Conservation (phyloP, 2,797 vertebrate genomes). For the Rhabdomys pumilio region DNA sequence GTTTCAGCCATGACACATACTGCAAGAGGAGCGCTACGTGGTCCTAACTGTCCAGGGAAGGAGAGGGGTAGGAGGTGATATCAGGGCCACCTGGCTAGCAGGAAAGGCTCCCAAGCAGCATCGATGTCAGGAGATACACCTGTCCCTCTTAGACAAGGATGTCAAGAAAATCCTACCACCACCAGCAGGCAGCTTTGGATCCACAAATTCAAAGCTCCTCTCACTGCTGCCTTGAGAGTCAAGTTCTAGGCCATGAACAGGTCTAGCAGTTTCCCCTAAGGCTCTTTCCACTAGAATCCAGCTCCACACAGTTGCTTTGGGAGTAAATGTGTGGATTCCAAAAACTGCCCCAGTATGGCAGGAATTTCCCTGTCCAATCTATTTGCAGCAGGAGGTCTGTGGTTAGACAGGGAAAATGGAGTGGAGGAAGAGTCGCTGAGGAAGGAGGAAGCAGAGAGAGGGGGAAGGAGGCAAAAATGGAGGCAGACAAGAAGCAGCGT, state of each 20-base stretch:
- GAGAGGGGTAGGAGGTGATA: neutral
- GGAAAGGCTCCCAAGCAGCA: neutral
- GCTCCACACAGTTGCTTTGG: no score
- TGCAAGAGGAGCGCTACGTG: neutral
- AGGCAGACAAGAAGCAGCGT: no score
- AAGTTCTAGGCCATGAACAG: neutral
- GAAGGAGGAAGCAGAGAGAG: no score
- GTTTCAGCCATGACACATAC: neutral
- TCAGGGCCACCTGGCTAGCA: neutral
- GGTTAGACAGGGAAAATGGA: no score
- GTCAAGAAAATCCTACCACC: neutral
- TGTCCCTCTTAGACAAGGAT: neutral
- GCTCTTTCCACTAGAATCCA: no score
- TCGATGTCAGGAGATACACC: neutral
- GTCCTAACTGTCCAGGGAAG: neutral
- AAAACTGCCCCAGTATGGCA: no score
- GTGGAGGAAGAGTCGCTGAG: no score
- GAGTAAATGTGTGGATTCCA: no score
- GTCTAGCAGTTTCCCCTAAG: no score
- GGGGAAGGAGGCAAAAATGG: no score
- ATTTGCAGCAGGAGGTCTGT: no score
- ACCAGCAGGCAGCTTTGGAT: neutral
- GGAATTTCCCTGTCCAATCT: no score
- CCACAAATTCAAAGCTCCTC: neutral
- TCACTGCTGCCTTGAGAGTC: neutral